phyloP scores from a whole-genome alignment of 2,113 vertebrate genomes.

The Sylvietta virens region DNA sequence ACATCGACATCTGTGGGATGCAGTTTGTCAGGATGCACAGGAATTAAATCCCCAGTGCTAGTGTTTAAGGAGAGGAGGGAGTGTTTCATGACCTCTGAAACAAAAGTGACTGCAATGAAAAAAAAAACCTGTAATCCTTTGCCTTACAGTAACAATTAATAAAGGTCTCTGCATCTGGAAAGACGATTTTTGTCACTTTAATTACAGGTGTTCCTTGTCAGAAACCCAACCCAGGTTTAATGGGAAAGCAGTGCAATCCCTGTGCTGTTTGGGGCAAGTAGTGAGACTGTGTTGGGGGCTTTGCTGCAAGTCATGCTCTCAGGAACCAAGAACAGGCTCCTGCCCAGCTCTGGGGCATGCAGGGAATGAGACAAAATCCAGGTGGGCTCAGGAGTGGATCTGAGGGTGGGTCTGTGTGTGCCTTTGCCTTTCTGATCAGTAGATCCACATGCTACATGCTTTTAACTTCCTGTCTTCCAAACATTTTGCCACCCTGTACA shows the following conservation, averaged over 20 bases:
- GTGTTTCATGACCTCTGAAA: not conserved
- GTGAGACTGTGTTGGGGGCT: not conserved
- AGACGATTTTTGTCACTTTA: not conserved
- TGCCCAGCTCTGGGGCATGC: not conserved
- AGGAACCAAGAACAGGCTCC: not conserved
- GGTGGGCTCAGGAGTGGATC: not conserved
- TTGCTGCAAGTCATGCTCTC: not conserved
- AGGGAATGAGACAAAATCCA: not conserved
- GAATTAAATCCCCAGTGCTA: not conserved
- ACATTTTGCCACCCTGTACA: not conserved
- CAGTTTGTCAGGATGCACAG: accelerated
- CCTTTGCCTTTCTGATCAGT: not conserved
- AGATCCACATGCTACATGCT: not conserved
- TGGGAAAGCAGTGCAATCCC: not conserved
- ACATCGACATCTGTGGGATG: not conserved
- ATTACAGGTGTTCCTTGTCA: not conserved
- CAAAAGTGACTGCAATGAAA: not conserved
- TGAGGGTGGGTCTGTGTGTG: not conserved
- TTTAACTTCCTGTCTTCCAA: not conserved
- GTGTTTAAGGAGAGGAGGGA: not conserved
- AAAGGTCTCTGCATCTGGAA: not conserved
- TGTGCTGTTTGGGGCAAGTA: not conserved
- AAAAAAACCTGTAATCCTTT: not conserved
- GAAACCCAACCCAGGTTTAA: not conserved
- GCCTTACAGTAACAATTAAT: not conserved